phyloP scores from a whole-genome alignment of 2,797 vertebrate genomes.

The Malacoraja senta region DNA sequence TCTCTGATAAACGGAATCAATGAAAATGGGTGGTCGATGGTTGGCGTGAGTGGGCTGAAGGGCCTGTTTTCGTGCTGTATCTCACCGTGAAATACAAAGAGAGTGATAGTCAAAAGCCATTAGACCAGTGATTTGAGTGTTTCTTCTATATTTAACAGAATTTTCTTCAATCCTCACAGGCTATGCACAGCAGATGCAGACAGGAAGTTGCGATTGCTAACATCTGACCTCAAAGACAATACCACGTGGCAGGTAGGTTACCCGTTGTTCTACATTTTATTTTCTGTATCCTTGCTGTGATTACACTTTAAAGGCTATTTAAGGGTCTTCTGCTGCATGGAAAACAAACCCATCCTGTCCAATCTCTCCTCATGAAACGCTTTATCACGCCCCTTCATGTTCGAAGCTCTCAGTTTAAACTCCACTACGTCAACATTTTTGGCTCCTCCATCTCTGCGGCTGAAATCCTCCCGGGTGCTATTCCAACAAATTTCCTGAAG shows the following conservation, averaged over 20 bases:
- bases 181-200: slow-evolving; percentile 88
- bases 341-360: too few species aligned
- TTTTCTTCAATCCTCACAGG: slow-evolving; percentile 53
- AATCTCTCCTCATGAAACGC: too few species aligned
- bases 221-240: slow-evolving; percentile 80
- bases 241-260: slow-evolving; percentile 79
- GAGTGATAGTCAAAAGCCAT: not conserved
- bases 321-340: too few species aligned
- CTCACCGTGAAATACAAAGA: not conserved
- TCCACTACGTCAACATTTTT: too few species aligned
- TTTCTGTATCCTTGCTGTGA: not conserved
- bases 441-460: not conserved
- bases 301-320: not conserved
- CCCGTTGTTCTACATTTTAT: not conserved
- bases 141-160: slow-evolving; percentile 38
- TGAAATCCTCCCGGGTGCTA: not conserved
- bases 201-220: slow-evolving; percentile 78
- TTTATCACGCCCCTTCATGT: too few species aligned
- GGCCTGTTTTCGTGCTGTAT: not conserved
- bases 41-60: too few species aligned
- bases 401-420: too few species aligned
- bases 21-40: too few species aligned
- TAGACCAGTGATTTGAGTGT: not conserved
- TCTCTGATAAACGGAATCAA: too few species aligned
- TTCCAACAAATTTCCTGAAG: not conserved